Evolutionary conservation across 2,113 vertebrate species (phyloP).

Genomic region (Lophura nycthemera): DNA sequence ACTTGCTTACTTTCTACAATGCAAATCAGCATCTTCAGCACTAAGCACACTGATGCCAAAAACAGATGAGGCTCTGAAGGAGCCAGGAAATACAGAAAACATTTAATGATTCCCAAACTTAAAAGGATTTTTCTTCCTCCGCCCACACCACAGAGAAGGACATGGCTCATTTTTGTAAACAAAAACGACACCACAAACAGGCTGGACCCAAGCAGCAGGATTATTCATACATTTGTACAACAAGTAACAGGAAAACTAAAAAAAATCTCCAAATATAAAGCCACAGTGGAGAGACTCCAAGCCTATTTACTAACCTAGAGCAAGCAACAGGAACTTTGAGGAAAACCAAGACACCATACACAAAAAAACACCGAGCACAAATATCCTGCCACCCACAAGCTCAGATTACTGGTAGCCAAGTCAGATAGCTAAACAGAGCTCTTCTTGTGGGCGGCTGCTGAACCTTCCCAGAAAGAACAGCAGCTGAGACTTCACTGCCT

Average conservation of each 20-base stretch:
- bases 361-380: neutral
- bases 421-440: neutral
- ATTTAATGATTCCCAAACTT: neutral
- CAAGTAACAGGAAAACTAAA: constrained; percentile 26
- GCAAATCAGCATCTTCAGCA: neutral
- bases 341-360: neutral
- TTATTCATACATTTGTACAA: neutral
- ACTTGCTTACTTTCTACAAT: neutral
- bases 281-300: constrained; percentile 1
- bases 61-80: neutral
- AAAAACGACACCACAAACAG: neutral
- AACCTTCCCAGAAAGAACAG: constrained; percentile 5
- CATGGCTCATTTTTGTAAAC: neutral
- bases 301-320: constrained; percentile 13
- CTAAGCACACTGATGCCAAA: neutral
- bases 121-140: constrained; percentile 7
- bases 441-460: neutral
- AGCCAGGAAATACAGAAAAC: neutral
- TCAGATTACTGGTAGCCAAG: constrained; percentile 14
- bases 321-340: constrained; percentile 24
- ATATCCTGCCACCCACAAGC: constrained; percentile 2
- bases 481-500: neutral
- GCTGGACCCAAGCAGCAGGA: neutral
- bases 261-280: neutral
- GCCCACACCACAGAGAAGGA: neutral